Base-by-base conservation (phyloP, 2,113 vertebrate genomes). In the Lanius ludovicianus region DNA sequence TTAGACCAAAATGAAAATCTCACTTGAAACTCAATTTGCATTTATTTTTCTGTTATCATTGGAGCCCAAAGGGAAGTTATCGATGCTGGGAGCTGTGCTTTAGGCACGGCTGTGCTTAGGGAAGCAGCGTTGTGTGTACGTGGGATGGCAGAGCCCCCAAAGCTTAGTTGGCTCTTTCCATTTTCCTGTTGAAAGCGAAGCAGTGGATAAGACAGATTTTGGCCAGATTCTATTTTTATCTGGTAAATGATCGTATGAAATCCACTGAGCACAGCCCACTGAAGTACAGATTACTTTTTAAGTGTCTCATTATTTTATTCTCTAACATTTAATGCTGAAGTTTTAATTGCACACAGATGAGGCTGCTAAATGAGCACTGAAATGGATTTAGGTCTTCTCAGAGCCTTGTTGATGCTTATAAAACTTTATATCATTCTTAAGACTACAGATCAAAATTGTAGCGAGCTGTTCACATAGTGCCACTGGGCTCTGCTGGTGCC, bases 291-390 rank as follows among this genome's bases (percentile, higher is more conserved):
- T 99, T 98, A 98, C 98, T 99, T 98, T 97, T 98, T 99, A 98
- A 99, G 98, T 98, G 98, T 98, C 98, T 99, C 98, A 98, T 99
- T 99, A 99, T 99, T 99, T 99, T 98, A 98, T 98, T 98, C 98
- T 98, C 97, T 97, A 97, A 98, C 98, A 98, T 98, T 98, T 98
- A 98, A 98, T 98, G 97, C 98, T 98, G 98, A 98, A 98, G 98
- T 98, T 99, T 98, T 98, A 98, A 98, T 97, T 98, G 98, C 97
- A 96, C 97, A 96, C 97, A 97, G 97, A 97, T 97, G 97, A 98
- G 97, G 97, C 97, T 95, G 96, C 97, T 98, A 97, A 98, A 98
- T 98, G 98, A 99, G 97, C 96, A 98, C 97, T 97, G 98, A 98
- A 98, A 98, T 98, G 98, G 98, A 96, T 97, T 97, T 95, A 92